phyloP scores from a whole-genome alignment of 92 coral and sea anemone species.

The Epizoanthus stellaris region DNA sequence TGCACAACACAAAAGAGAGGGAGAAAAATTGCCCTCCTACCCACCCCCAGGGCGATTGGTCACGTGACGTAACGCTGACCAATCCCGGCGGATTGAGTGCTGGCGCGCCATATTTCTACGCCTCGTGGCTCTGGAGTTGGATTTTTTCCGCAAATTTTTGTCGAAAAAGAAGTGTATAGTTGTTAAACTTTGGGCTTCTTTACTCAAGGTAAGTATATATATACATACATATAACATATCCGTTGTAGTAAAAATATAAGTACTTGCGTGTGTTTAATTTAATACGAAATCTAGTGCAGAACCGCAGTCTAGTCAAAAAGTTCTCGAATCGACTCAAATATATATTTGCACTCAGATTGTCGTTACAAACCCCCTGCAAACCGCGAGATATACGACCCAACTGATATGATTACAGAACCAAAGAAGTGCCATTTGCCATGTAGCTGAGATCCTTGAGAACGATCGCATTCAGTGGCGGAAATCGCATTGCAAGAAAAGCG shows the following conservation, averaged over 20 bases:
- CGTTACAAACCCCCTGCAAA: background rate
- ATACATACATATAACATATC: background rate
- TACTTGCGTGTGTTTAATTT: background rate
- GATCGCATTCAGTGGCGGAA: no score
- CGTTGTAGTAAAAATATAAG: background rate
- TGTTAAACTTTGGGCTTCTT: background rate
- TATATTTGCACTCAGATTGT: background rate
- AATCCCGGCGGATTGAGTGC: conserved; percentile 55
- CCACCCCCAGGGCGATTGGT: background rate
- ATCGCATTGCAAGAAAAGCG: no score
- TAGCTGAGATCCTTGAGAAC: no score
- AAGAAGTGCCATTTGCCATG: no score
- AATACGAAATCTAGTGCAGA: background rate
- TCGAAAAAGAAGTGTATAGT: conserved; percentile 7
- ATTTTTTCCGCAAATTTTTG: conserved; percentile 23
- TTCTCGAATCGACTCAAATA: background rate
- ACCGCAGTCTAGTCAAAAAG: background rate
- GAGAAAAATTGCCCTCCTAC: no score
- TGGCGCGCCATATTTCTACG: conserved; percentile 86
- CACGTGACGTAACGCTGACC: conserved; percentile 74
- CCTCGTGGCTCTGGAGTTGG: conserved; percentile 76
- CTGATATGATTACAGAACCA: no score
- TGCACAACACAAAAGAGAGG: no score
- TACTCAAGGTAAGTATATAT: conserved; percentile 44
- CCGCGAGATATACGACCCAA: background rate